Base-by-base conservation (phyloP, 1,140 invertebrate species). In the Heliconius congener region DNA sequence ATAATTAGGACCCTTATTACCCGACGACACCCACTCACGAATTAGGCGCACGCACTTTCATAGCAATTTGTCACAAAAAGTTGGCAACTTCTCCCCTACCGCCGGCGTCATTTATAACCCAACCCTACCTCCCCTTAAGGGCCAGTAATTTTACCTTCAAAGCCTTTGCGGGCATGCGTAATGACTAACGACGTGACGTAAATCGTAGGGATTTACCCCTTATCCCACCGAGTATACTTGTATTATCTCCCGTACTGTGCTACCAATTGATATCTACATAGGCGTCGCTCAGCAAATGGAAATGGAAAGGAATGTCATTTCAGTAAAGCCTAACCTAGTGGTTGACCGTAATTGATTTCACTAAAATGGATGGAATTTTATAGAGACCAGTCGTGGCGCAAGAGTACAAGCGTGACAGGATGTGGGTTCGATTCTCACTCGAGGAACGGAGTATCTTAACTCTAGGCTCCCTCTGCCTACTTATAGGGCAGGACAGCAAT, bases 31-130 rank as follows among this genome's bases (percentile, higher is more conserved):
- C 81, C 79, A 81, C 79, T 82, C 81, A 77, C 81, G 80, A 78
- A 84, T 87, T 86, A 87, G 86, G 76, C 75, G 72, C 82, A 89
- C 87, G 87, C 87, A 91, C 88, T 93, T 89, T 91, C 81, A 84
- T 78, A 81, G 91, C 85, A 90, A 93, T 91, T 91, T 93, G 90
- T 91, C 89, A 92, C 87, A 93, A 93, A 93, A 93, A 93, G 89
- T 92, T 91, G 84, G 84, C 86, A 88, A 89, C 86, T 89, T 85
- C 81, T 79, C 86, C 90, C 90, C 86, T 81, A 66, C 77, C 85
- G 84, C 81, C 81, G 79, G 81, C 79, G 85, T 91, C 91, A 91
- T 93, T 93, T 93, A 90, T 91, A 88, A 90, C 85, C 86, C 87
- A 80, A 81, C 88, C 89, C 75, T 78, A 79, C 84, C 84, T 66